Conservation (phyloP, 2,797 vertebrate genomes). For the Huso huso region DNA sequence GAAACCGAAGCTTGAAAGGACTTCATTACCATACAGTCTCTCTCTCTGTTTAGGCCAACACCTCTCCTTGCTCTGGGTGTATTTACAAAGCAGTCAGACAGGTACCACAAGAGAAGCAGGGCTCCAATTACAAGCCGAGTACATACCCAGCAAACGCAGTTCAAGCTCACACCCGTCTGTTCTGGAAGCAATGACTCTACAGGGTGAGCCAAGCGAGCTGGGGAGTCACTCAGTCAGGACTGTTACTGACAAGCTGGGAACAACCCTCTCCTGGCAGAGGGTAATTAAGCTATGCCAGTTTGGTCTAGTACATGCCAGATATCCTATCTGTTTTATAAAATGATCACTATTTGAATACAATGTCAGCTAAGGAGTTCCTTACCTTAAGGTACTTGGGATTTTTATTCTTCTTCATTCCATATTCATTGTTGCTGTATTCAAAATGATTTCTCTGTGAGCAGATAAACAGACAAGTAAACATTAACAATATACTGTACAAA, state of each 20-base stretch:
- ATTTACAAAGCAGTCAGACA: too few relatives aligned
- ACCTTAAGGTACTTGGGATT: constrained; percentile 67
- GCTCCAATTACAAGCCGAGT: too few relatives aligned
- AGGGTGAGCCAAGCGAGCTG: too few relatives aligned
- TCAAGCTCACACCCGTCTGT: too few relatives aligned
- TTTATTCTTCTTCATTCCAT: constrained; percentile 59
- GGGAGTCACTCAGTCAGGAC: too few relatives aligned
- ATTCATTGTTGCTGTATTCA: constrained; percentile 69
- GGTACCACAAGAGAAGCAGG: too few relatives aligned
- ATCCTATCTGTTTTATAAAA: background rate
- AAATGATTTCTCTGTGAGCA: constrained; percentile 70
- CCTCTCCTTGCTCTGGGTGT: too few relatives aligned
- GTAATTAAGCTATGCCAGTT: background rate
- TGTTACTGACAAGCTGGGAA: background rate
- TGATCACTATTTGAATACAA: background rate
- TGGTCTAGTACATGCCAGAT: background rate
- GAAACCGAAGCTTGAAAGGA: too few relatives aligned
- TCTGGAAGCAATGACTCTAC: too few relatives aligned
- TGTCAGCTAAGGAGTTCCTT: constrained; percentile 22
- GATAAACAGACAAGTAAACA: constrained; percentile 22
- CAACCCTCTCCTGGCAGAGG: background rate
- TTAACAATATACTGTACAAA: constrained; percentile 12
- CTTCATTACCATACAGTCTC: too few relatives aligned
- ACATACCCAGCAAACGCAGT: too few relatives aligned
- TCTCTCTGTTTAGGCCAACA: too few relatives aligned